These are phyloP conservation scores for Rhagoletis zephyria DNA, from an alignment of 1,140 invertebrate genomes.

Conservation along the genomic window DNA sequence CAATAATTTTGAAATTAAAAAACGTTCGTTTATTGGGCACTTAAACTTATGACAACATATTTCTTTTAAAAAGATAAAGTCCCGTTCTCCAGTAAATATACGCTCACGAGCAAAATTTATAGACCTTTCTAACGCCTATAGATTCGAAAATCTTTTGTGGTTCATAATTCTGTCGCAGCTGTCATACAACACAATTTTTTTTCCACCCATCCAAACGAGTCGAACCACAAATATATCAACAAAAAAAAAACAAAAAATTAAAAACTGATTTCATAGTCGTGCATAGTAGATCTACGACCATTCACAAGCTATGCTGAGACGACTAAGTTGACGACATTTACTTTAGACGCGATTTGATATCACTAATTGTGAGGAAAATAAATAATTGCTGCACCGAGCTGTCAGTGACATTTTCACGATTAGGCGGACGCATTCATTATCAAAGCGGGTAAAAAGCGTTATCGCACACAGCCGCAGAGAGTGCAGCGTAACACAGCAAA, in stretches of 20 bases:
- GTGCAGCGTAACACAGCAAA: slow-evolving; percentile 21
- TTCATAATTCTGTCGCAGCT: slow-evolving; percentile 18
- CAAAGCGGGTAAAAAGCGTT: slow-evolving; percentile 10
- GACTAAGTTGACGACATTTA: slow-evolving; percentile 24
- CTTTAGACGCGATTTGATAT: slow-evolving; percentile 28
- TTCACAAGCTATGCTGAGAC: background rate
- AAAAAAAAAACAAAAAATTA: background rate
- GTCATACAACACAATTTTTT: background rate
- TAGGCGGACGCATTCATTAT: slow-evolving; percentile 47
- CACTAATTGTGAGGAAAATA: slow-evolving; percentile 48
- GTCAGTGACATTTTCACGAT: slow-evolving; percentile 47
- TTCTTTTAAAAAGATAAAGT: background rate
- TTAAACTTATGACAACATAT: too few relatives aligned
- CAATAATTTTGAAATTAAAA: too few relatives aligned
- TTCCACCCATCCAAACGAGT: background rate
- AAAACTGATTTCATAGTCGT: background rate
- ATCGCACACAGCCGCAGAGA: slow-evolving; percentile 4
- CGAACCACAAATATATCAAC: background rate
- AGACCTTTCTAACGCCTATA: slow-evolving; percentile 12
- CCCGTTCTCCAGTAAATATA: background rate
- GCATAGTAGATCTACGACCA: background rate
- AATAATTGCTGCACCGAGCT: slow-evolving; percentile 40
- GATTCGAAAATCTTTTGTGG: background rate
- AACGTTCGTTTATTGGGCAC: too few relatives aligned
- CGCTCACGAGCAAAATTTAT: background rate